Evolutionary conservation across 1,140 invertebrate species (phyloP), one percentile per base, ranked within the genome.

Genomic region (Orussus abietinus): DNA sequence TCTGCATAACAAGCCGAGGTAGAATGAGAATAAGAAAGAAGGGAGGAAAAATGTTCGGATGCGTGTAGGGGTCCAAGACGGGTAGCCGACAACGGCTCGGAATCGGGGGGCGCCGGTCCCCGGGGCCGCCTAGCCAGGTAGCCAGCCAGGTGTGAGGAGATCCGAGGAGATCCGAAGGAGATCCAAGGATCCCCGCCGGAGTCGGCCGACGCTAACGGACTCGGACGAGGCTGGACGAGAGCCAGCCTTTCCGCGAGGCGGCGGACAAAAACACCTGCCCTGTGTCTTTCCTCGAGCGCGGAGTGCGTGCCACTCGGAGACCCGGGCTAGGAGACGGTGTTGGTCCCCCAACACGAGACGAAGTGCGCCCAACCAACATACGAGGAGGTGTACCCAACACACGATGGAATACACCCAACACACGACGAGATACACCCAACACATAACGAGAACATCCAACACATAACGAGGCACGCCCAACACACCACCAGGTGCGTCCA

Each of bases 81-180:
- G 47, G 51, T 56, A 56, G 51, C 45, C 20, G 21, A 33, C 20
- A 51, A 42, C 36, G 22, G 14, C 26, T 13, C 12, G 17, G 43
- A 46, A 35, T 37, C 13, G 26, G 30, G 35, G 20, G 42, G 21
- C 15, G 25, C n/a, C 17, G 34, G 35, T n/a, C n/a, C n/a, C n/a
- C n/a, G n/a, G n/a, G n/a, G 47, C 52, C 40, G 47, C 35, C 57
- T 53, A 58, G 46, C 39, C 46, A 50, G 57, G 47, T 55, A 45
- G 38, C 45, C 46, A 51, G 44, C 56, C 58, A 59, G 58, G 59
- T 59, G 59, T 59, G 59, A 60, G 59, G 50, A 52, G 57, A 62
- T 56, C 43, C 38, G 42, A 47, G 34, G 38, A 51, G 53, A 55
- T 58, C 51, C 41, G 45, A 52, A 45, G 45, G 50, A 57, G 56